Evolutionary conservation across 92 coral and sea anemone genomes (phyloP).

Genomic region (Nematostella vectensis): DNA sequence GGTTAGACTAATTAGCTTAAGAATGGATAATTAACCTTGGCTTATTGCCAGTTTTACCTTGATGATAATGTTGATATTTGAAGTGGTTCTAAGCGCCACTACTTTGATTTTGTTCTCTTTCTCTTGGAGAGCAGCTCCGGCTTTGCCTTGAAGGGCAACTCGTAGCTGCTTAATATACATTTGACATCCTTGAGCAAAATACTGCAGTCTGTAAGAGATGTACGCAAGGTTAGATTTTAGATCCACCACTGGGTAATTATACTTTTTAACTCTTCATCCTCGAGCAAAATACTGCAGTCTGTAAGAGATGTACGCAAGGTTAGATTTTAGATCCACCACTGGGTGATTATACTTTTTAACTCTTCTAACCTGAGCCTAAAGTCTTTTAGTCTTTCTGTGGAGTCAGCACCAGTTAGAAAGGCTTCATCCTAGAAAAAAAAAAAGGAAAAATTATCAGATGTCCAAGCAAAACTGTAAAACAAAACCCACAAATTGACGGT

Average conservation of each 20-base stretch:
- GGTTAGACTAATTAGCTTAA: background rate
- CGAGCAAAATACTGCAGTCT: constrained; percentile 98
- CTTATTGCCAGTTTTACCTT: too few relatives aligned
- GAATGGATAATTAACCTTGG: too few relatives aligned
- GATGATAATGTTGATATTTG: constrained; percentile 81
- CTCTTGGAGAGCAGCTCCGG: constrained; percentile 71
- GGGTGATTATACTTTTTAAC: too few relatives aligned
- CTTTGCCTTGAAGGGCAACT: constrained; percentile 73
- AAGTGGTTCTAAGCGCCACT: constrained; percentile 85
- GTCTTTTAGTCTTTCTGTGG: constrained; percentile 81
- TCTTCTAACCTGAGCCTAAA: constrained; percentile 77
- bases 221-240: too few relatives aligned
- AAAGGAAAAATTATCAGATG: background rate
- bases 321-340: too few relatives aligned
- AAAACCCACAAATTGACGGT: too few relatives aligned
- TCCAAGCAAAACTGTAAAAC: too few relatives aligned
- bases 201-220: constrained; percentile 94
- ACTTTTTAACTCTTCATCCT: too few relatives aligned
- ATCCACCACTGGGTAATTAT: too few relatives aligned
- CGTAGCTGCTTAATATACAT: constrained; percentile 88
- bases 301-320: too few relatives aligned
- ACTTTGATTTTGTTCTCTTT: constrained; percentile 90
- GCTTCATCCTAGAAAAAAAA: constrained; percentile 61
- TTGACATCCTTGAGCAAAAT: constrained; percentile 97
- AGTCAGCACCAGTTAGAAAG: constrained; percentile 64